Conservation (phyloP, 2,797 vertebrate genomes). For the Rhinella marina region DNA sequence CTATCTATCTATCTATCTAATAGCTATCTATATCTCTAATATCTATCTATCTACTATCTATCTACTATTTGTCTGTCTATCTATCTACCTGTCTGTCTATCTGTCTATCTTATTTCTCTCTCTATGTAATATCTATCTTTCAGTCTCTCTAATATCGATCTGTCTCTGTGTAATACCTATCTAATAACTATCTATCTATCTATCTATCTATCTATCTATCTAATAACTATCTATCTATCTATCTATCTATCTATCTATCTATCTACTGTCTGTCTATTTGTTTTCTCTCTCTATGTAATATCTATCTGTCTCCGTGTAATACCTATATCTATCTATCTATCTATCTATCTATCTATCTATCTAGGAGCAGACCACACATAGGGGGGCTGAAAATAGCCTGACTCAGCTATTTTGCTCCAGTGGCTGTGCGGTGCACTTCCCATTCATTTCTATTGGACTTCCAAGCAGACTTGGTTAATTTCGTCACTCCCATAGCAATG, state of each 20-base stretch:
- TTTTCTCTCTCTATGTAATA: background rate
- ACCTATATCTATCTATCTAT: background rate
- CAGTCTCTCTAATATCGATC: too few relatives aligned
- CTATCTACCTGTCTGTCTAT: background rate
- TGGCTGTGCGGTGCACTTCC: too few relatives aligned
- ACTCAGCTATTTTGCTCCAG: too few relatives aligned
- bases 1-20: background rate
- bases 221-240: background rate
- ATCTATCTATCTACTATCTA: background rate
- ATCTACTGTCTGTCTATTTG: background rate
- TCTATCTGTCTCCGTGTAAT: too few relatives aligned
- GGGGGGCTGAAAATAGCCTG: too few relatives aligned
- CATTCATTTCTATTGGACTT: too few relatives aligned
- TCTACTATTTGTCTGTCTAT: conserved; percentile 1
- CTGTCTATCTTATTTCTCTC: too few relatives aligned
- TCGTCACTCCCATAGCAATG: too few relatives aligned
- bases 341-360: conserved; percentile 23
- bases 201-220: background rate
- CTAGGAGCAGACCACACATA: too few relatives aligned
- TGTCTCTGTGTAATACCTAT: too few relatives aligned
- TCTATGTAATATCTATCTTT: background rate
- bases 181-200: background rate
- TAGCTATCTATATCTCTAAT: background rate
- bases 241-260: conserved; percentile 6
- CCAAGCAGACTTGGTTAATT: too few relatives aligned